These are phyloP conservation scores for Columba livia DNA, from an alignment of 2,113 vertebrate genomes.

Conservation along the genomic window DNA sequence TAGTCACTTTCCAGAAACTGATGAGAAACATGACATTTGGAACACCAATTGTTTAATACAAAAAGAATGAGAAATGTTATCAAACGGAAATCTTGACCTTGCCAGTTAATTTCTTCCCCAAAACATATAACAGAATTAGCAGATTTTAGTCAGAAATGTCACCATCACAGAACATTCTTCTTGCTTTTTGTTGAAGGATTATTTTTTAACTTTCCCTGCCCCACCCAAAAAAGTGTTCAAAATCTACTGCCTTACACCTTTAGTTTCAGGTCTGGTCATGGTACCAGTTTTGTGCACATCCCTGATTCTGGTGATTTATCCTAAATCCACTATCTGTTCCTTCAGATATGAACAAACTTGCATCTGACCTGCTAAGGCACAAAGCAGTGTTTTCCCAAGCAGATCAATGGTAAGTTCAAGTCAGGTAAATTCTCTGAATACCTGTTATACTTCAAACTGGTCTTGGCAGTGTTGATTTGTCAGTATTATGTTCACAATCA, in stretches of 20 bases:
- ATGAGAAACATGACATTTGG: neutral
- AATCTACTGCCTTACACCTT: neutral
- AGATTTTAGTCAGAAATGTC: neutral
- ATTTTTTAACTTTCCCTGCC: neutral
- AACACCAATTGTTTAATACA: neutral
- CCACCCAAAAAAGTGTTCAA: neutral
- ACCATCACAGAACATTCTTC: neutral
- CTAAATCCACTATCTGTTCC: neutral
- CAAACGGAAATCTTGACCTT: neutral
- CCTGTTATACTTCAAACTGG: conserved; percentile 26
- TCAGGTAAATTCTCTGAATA: neutral
- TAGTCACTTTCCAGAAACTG: neutral
- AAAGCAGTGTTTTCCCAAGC: neutral
- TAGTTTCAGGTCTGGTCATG: neutral
- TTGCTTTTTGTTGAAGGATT: neutral
- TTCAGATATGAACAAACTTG: neutral
- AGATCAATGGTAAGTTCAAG: neutral
- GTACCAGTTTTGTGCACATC: neutral
- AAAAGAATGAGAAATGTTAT: neutral
- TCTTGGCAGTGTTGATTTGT: conserved; percentile 42
- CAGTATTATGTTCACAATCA: neutral
- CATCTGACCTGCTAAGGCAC: neutral
- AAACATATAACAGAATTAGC: neutral
- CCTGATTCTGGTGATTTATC: neutral
- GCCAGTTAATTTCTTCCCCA: neutral